These are phyloP conservation scores for Hartigia nigra DNA, from an alignment of 2,888 invertebrate genomes.

Conservation along the genomic window DNA sequence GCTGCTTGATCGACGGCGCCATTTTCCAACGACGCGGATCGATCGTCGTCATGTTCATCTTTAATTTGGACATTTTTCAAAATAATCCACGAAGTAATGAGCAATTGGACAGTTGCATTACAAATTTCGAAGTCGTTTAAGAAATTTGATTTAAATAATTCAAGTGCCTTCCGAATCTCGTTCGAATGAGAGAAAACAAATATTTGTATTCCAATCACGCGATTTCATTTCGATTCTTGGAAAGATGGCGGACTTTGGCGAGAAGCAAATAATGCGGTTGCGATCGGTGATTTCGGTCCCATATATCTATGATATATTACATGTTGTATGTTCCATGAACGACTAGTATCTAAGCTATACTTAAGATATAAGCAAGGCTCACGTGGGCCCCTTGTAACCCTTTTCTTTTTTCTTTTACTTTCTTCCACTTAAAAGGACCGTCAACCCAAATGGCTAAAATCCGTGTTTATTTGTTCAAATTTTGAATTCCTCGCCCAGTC, in stretches of 20 bases:
- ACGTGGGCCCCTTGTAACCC: constrained; percentile 49
- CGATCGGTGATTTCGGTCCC: constrained; percentile 86
- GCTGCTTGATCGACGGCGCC: constrained; percentile 41
- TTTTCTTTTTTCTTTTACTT: neutral
- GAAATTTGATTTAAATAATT: no score
- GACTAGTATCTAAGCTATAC: constrained; percentile 39
- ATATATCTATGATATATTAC: constrained; percentile 99
- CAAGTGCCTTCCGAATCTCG: neutral
- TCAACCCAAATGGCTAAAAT: no score
- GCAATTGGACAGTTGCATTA: neutral
- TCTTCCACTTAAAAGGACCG: no score
- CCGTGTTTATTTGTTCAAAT: no score
- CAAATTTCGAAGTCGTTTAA: neutral
- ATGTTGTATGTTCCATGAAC: constrained; percentile 96
- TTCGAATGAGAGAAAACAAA: constrained; percentile 24
- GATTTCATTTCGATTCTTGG: neutral
- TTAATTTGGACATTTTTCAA: neutral
- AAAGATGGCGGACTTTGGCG: neutral
- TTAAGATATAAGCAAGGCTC: constrained; percentile 40
- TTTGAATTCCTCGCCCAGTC: no score
- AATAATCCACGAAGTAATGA: neutral
- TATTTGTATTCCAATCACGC: constrained; percentile 14
- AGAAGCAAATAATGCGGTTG: constrained; percentile 36
- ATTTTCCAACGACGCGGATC: constrained; percentile 8
- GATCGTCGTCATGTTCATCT: no score